Conservation (phyloP, 2,888 invertebrate species). For the Oithona nana region DNA sequence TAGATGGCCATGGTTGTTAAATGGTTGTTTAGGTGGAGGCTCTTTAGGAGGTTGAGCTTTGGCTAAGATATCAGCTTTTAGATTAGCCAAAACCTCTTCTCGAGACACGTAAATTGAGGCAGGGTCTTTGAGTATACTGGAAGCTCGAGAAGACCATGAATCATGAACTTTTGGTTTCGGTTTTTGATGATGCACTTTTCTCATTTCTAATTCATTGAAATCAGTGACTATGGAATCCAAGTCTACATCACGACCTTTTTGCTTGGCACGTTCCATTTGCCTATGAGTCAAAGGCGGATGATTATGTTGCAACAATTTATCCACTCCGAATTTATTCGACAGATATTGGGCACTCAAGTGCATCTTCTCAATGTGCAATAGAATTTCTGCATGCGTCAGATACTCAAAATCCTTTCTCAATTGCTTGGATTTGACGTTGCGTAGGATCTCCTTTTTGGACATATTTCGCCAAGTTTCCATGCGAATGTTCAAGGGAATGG, state of each 20-base stretch:
- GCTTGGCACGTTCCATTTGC: neutral
- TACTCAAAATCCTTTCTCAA: slow-evolving; percentile 19
- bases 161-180: neutral
- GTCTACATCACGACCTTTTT: slow-evolving; percentile 4
- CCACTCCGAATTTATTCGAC: slow-evolving; percentile 12
- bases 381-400: slow-evolving; percentile 20
- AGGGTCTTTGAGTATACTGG: slow-evolving; percentile 15
- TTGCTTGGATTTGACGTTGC: slow-evolving; percentile 19
- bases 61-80: neutral
- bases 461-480: slow-evolving; percentile 21
- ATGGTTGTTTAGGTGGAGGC: neutral
- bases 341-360: slow-evolving; percentile 16
- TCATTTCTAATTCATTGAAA: neutral
- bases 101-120: slow-evolving; percentile 12
- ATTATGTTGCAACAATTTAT: neutral
- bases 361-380: slow-evolving; percentile 19
- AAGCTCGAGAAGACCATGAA: slow-evolving; percentile 17
- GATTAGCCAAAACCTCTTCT: slow-evolving; percentile 11
- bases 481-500: slow-evolving; percentile 20
- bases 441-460: slow-evolving; percentile 20
- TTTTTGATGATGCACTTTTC: neutral
- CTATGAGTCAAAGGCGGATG: neutral
- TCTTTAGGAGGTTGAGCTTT: neutral
- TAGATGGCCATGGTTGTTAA: neutral
- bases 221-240: neutral